A percentile compares a stretch with the other conserved stretches of the same genome.
phyloP scores from a whole-genome alignment of 1,140 invertebrate species.

The Arion vulgaris region DNA sequence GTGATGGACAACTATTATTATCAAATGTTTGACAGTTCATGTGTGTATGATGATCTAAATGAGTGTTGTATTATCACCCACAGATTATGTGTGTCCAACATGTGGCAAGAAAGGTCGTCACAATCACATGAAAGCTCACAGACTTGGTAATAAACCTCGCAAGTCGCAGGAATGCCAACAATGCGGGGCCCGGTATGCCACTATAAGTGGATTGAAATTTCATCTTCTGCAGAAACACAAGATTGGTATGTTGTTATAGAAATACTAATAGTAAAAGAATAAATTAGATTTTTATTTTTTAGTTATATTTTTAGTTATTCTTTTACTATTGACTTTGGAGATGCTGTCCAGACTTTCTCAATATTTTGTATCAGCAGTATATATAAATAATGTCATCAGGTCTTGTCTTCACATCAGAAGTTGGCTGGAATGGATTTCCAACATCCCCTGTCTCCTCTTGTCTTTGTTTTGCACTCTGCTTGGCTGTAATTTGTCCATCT shows the following conservation, averaged over 20 bases:
- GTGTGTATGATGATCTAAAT: too few relatives aligned
- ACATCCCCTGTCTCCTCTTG: too few relatives aligned
- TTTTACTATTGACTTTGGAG: neutral
- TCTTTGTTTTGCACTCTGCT: too few relatives aligned
- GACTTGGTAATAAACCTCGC: neutral
- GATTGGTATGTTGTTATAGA: conserved; percentile 18
- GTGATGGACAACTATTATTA: too few relatives aligned
- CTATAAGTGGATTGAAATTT: conserved; percentile 20
- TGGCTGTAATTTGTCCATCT: too few relatives aligned
- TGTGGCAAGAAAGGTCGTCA: conserved; percentile 35
- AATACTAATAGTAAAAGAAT: neutral
- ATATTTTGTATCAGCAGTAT: too few relatives aligned
- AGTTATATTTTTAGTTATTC: neutral
- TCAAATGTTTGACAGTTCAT: too few relatives aligned
- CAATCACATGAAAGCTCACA: conserved; percentile 22
- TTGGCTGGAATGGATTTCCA: too few relatives aligned
- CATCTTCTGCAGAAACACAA: conserved; percentile 34
- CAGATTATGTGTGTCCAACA: conserved; percentile 33
- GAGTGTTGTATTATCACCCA: neutral
- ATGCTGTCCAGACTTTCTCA: too few relatives aligned
- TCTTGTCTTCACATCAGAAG: too few relatives aligned
- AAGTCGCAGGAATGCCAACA: conserved; percentile 27
- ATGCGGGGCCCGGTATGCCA: conserved; percentile 24
- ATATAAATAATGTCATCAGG: too few relatives aligned
- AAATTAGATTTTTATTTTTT: neutral